Conservation (phyloP, 2,888 invertebrate genomes). For the Volucella inanis region DNA sequence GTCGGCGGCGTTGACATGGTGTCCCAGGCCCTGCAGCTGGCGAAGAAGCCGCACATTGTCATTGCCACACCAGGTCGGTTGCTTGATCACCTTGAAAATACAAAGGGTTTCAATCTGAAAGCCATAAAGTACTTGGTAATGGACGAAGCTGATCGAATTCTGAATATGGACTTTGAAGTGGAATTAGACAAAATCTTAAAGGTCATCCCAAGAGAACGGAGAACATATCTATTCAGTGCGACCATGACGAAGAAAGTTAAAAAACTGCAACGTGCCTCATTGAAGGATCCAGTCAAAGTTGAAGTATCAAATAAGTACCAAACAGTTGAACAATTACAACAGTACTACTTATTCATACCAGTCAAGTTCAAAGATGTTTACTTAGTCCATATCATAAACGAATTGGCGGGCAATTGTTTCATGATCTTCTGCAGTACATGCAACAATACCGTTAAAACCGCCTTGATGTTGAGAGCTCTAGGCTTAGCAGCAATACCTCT, state of each 20-base stretch:
- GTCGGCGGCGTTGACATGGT: slow-evolving; percentile 99
- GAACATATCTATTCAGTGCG: slow-evolving; percentile 97
- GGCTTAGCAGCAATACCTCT: slow-evolving; percentile 97
- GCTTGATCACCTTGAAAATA: slow-evolving; percentile 98
- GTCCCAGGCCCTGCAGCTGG: slow-evolving; percentile 93
- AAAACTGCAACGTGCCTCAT: slow-evolving; percentile 96
- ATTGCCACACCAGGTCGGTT: slow-evolving; percentile 98
- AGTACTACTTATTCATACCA: slow-evolving; percentile 97
- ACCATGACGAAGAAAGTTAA: slow-evolving; percentile 99
- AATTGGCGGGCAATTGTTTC: slow-evolving; percentile 96
- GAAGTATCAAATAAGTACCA: slow-evolving; percentile 98
- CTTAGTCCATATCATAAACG: slow-evolving; percentile 96
- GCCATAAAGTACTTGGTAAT: slow-evolving; percentile 96
- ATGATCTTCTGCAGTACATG: slow-evolving; percentile 99
- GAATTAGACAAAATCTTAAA: slow-evolving; percentile 98
- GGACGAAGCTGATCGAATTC: slow-evolving; percentile 99
- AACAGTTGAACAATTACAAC: slow-evolving; percentile 97
- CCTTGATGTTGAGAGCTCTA: slow-evolving; percentile 93
- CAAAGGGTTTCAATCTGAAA: slow-evolving; percentile 97
- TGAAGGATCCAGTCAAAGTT: slow-evolving; percentile 96
- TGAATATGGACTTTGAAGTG: slow-evolving; percentile 99
- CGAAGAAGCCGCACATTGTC: slow-evolving; percentile 98
- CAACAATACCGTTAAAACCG: slow-evolving; percentile 94
- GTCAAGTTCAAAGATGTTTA: slow-evolving; percentile 98
- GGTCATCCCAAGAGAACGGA: slow-evolving; percentile 93